Percentiles rank a stretch among this genome's conserved stretches.
Evolutionary conservation across 1,140 invertebrate genomes (phyloP).

Genomic region (Drosophila miranda): DNA sequence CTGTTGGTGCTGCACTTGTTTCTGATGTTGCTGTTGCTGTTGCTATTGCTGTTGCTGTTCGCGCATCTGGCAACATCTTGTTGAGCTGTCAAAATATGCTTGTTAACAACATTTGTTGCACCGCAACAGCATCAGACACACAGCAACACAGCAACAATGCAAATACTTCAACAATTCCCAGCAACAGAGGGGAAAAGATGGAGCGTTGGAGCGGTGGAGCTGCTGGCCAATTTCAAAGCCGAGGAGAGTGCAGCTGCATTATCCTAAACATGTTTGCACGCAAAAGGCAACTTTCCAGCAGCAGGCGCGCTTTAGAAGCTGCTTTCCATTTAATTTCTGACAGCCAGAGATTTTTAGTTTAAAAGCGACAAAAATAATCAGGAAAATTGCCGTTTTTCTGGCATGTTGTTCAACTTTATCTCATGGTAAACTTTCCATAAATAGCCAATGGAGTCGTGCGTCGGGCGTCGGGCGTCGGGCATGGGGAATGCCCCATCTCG

Average conservation of each 20-base stretch:
- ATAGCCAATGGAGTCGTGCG: conserved; percentile 46
- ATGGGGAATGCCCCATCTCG: not conserved
- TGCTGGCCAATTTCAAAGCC: conserved; percentile 7
- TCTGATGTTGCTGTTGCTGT: conserved; percentile 21
- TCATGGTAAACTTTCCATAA: conserved; percentile 73
- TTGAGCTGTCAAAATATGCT: conserved; percentile 80
- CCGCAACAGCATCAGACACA: conserved; percentile 56
- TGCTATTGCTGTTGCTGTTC: conserved; percentile 56
- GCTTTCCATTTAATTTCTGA: conserved; percentile 78
- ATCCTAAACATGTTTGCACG: conserved; percentile 71
- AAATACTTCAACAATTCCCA: conserved; percentile 12
- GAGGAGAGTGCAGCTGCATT: conserved; percentile 56
- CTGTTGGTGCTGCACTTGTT: conserved; percentile 14
- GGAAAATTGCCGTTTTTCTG: conserved; percentile 64
- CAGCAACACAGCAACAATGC: conserved; percentile 30
- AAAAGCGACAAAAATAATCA: conserved; percentile 78
- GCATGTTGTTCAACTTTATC: conserved; percentile 62
- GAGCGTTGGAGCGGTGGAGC: not conserved
- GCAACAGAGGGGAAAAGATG: not conserved
- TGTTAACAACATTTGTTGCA: conserved; percentile 81
- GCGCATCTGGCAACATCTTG: conserved; percentile 79
- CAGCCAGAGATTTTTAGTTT: conserved; percentile 65
- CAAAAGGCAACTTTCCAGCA: conserved; percentile 58
- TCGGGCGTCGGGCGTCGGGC: conserved; percentile 3
- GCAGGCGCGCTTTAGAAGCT: conserved; percentile 51